Percentiles rank a stretch among this genome's conserved stretches.
Evolutionary conservation across 1,140 invertebrate species (phyloP).

Genomic region (Euura saliciscinereae): DNA sequence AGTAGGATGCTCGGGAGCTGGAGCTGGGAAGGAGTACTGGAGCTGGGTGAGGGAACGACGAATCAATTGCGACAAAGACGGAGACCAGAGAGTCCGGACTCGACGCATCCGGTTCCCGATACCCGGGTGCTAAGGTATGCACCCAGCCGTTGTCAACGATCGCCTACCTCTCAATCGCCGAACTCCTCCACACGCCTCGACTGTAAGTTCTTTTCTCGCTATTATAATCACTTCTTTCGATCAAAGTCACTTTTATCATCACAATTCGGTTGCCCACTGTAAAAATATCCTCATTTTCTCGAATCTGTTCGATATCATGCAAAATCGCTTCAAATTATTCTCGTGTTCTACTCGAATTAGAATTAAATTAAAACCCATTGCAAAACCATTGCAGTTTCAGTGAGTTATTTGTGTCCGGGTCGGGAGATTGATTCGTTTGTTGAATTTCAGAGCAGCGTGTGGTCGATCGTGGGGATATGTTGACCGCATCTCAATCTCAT

Average conservation of each 20-base stretch:
- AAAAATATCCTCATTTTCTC: no score
- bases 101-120: slow-evolving; percentile 55
- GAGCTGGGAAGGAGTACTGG: slow-evolving; percentile 56
- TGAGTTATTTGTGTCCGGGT: no score
- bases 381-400: no score
- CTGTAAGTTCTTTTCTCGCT: slow-evolving; percentile 42
- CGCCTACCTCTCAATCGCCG: slow-evolving; percentile 49
- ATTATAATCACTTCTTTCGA: no score
- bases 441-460: slow-evolving; percentile 50
- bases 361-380: no score
- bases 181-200: slow-evolving; percentile 53
- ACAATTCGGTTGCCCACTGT: no score
- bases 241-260: no score
- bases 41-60: slow-evolving; percentile 48
- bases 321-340: no score
- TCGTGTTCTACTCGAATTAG: no score
- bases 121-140: slow-evolving; percentile 60
- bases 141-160: slow-evolving; percentile 56
- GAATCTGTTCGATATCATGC: no score
- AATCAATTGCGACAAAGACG: slow-evolving; percentile 37
- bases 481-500: slow-evolving; percentile 48
- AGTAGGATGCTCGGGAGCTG: slow-evolving; percentile 58
- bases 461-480: slow-evolving; percentile 47
- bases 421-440: no score
- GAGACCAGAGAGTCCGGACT: slow-evolving; percentile 50